Evolutionary conservation across 2,113 vertebrate genomes (phyloP).

Genomic region (Tupaia tana): DNA sequence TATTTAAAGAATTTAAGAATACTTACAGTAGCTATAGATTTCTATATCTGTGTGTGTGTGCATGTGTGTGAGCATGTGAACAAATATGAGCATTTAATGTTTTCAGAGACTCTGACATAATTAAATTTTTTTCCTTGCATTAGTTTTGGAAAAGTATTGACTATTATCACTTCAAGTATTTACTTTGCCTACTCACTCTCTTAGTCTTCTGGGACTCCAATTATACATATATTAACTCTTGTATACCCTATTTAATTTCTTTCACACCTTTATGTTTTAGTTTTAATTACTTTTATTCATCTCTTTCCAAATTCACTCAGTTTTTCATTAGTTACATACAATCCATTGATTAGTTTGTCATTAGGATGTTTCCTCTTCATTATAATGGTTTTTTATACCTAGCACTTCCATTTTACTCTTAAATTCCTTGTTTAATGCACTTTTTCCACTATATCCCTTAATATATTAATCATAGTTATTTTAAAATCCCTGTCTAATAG

Average conservation of each 20-base stretch:
- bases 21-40: neutral
- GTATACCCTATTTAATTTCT: neutral
- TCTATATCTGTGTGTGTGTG: neutral
- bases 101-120: neutral
- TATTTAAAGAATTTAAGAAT: neutral
- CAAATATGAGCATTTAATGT: neutral
- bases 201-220: neutral
- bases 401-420: neutral
- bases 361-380: neutral
- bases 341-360: neutral
- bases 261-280: neutral
- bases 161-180: neutral
- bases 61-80: neutral
- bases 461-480: neutral
- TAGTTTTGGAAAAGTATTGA: slow-evolving; percentile 13
- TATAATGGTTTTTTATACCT: neutral
- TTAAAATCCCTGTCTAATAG: neutral
- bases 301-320: neutral
- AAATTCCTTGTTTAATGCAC: neutral
- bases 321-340: neutral
- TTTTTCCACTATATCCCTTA: neutral
- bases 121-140: neutral
- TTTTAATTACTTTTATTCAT: neutral
- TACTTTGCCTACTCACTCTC: neutral
- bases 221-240: neutral